Base-by-base conservation (phyloP, 2,113 vertebrate species). In the Saiga tatarica region DNA sequence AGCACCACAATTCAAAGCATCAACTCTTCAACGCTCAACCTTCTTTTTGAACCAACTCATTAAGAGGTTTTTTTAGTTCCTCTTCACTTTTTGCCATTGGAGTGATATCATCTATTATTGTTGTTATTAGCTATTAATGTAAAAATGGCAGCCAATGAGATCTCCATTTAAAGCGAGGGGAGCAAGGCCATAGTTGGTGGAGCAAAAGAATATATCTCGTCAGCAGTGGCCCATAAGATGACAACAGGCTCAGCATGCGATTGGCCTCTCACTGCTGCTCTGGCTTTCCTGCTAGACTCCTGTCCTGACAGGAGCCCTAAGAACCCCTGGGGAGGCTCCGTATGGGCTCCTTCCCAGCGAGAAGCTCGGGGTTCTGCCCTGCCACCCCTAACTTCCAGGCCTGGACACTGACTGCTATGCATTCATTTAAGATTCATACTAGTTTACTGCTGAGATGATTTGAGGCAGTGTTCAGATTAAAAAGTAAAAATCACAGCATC, bases 391-490 rank as follows among this genome's bases (percentile, higher is more conserved):
- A 57, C 25, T 82, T 89, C 60, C 23, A 33, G 3, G 16, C 8
- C 1, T 39, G 17, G n/a, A 55, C 3, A 8, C 5, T 42, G 87
- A 95, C 52, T 4, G 13, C 9, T 53, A 62, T 23, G 21, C 50
- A 30, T 74, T 79, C 23, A 0, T 36, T 87, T 91, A 86, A 93
- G 62, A 91, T 55, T 26, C 86, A 76, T 55, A 84, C 19, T 25
- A 84, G 13, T 33, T 57, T 45, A 81, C 25, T 62, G 78, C 55
- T 93, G 83, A 95, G 84, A 71, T 86, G 67, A 81, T 79, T 30
- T 74, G 87, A 94, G 36, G 76, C 23, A 62, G 64, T 42, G 84
- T 94, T 94, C 36, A 59, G 74, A 91, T 87, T 86, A 86, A 93
- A 89, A 97, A 64, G 39, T 57, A 89, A 52, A 86, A 81, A 89